Evolutionary conservation across 2,113 vertebrate species (phyloP), one percentile per base, ranked within the genome.

Genomic region (Genyomyrus donnyi): DNA sequence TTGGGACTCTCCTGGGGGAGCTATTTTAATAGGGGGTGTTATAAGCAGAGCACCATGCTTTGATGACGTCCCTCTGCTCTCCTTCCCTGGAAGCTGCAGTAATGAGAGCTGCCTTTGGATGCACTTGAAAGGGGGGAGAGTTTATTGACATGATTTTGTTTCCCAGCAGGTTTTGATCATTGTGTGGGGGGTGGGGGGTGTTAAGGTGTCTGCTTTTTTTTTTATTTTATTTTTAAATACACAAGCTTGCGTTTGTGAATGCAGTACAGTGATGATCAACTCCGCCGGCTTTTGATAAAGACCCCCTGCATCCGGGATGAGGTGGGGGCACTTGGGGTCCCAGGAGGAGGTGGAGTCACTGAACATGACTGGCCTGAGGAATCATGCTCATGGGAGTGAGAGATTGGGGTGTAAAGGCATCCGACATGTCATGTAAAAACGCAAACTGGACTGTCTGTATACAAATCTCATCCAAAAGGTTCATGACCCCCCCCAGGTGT

Each of bases 1-100:
- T 39, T 90, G 3, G 85, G 42, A 90, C 89, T 84, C 90, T 90
- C 88, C 42, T 4, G 91, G 90, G 88, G 70, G 74, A 35, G 66
- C 80, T 58, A 87, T 92, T 90, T 91, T 92, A 90, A 94, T 94
- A 90, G 92, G 91, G 53, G 56, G 48, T 85, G 17, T 92, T 91
- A 90, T 92, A 90, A 92, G 91, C 93, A 88, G 88, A 89, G 85
- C 89, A 89, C 74, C 83, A 70, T 90, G 90, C 91, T 88, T 88
- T 92, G 90, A 92, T 91, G 48, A 91, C 89, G 89, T 90, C 90
- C 91, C 91, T 50, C 31, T 88, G 62, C 62, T 45, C 77, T 45
- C 39, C n/a, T 42, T 92, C 88, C 74, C 31, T 80, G 62, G 48
- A 52, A 89, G 62, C 85, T 83, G 89, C 45, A 42, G 88, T 89